Conservation (phyloP, 2,113 vertebrate species). For the Ptilorrhoa leucosticta region DNA sequence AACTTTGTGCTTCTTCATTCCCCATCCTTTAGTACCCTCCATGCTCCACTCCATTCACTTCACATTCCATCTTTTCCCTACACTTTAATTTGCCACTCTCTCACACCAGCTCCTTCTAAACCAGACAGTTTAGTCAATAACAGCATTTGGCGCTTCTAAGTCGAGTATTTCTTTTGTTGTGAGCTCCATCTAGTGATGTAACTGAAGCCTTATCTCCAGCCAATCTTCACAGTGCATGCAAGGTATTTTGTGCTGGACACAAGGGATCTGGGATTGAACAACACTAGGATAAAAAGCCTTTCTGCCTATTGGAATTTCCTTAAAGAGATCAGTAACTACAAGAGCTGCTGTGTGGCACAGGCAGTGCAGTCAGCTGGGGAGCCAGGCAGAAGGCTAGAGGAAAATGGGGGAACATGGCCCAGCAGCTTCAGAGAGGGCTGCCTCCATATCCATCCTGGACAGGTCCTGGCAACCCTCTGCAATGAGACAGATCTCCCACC, state of each 20-base stretch:
- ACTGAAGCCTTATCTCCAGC: not conserved
- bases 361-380: not conserved
- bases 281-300: not conserved
- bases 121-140: not conserved
- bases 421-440: not conserved
- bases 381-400: not conserved
- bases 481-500: not conserved
- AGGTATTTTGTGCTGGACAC: not conserved
- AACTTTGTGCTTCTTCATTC: not conserved
- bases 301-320: not conserved
- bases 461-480: not conserved
- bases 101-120: not conserved
- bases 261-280: not conserved
- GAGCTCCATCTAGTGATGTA: conserved; percentile 49
- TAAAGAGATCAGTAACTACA: not conserved
- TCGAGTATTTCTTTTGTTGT: not conserved
- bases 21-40: not conserved
- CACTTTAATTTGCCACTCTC: not conserved
- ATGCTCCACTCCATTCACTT: not conserved
- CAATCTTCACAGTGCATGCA: not conserved
- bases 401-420: not conserved
- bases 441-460: not conserved
- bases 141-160: not conserved
- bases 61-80: not conserved
- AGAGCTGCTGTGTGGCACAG: not conserved